These are phyloP conservation scores for Crocodylus rhombifer DNA, from an alignment of 2,797 vertebrate species.

Conservation along the genomic window DNA sequence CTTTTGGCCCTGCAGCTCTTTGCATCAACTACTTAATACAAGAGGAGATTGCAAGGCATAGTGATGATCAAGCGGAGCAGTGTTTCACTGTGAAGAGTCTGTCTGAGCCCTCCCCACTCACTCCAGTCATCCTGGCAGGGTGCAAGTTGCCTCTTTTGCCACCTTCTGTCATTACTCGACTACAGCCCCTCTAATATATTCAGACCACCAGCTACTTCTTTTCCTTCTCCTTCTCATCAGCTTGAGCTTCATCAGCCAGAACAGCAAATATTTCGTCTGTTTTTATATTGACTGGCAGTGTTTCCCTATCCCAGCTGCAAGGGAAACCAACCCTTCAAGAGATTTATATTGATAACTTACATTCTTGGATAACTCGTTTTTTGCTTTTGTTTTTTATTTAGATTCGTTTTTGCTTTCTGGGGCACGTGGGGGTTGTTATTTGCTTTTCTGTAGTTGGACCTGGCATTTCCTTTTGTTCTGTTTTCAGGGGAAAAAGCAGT, in stretches of 20 bases:
- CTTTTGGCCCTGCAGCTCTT: not conserved
- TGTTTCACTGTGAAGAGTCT: not conserved
- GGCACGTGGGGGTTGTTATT: too few relatives aligned
- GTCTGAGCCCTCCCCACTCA: conserved; percentile 5
- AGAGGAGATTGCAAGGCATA: not conserved
- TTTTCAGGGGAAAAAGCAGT: not conserved
- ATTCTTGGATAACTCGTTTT: not conserved
- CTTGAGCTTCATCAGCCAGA: not conserved
- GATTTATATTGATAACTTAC: not conserved
- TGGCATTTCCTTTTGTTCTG: not conserved
- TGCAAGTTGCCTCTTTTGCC: not conserved
- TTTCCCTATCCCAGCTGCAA: not conserved
- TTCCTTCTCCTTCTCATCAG: not conserved
- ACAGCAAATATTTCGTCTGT: not conserved
- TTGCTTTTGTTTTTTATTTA: too few relatives aligned
- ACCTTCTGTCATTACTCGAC: not conserved
- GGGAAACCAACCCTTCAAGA: not conserved
- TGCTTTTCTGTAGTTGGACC: not conserved
- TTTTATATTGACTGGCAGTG: not conserved
- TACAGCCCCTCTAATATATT: accelerated
- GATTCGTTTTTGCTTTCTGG: too few relatives aligned
- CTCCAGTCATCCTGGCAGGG: not conserved
- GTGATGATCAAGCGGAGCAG: not conserved
- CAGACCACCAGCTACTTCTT: not conserved
- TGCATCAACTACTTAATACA: not conserved